phyloP scores from a whole-genome alignment of 2,797 vertebrate species.

The Onychomys arenicola region DNA sequence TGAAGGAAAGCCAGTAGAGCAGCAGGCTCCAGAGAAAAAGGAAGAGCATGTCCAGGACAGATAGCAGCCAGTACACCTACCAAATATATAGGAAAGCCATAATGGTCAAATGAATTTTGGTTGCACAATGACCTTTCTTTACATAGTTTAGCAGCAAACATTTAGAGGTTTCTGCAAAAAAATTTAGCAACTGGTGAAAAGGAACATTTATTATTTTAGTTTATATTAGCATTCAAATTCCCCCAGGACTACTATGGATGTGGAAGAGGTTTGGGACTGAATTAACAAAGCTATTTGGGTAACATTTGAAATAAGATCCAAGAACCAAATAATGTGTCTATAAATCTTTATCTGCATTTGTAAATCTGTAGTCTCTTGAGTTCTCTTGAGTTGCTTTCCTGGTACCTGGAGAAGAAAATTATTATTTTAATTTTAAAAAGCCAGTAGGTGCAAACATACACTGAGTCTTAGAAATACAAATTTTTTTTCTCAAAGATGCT shows the following conservation, averaged over 20 bases:
- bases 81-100: neutral
- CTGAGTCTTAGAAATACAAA: conserved; percentile 33
- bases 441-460: conserved; percentile 32
- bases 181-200: conserved; percentile 52
- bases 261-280: conserved; percentile 54
- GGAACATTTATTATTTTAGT: conserved; percentile 62
- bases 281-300: conserved; percentile 68
- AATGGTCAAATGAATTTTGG: neutral
- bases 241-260: conserved; percentile 51
- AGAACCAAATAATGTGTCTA: conserved; percentile 47
- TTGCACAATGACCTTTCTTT: neutral
- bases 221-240: conserved; percentile 72
- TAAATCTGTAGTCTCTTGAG: conserved; percentile 61
- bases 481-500: conserved; percentile 42
- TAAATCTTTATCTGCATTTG: conserved; percentile 69
- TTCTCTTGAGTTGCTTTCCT: conserved; percentile 63
- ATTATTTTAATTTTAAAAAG: conserved; percentile 77
- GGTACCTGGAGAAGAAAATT: conserved; percentile 62
- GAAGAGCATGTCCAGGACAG: neutral
- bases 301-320: conserved; percentile 67
- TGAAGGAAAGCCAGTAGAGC: neutral
- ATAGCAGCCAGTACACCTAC: neutral
- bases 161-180: conserved; percentile 60
- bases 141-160: conserved; percentile 9
- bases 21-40: neutral